Conservation (phyloP, 2,113 vertebrate species). For the Athene cunicularia region DNA sequence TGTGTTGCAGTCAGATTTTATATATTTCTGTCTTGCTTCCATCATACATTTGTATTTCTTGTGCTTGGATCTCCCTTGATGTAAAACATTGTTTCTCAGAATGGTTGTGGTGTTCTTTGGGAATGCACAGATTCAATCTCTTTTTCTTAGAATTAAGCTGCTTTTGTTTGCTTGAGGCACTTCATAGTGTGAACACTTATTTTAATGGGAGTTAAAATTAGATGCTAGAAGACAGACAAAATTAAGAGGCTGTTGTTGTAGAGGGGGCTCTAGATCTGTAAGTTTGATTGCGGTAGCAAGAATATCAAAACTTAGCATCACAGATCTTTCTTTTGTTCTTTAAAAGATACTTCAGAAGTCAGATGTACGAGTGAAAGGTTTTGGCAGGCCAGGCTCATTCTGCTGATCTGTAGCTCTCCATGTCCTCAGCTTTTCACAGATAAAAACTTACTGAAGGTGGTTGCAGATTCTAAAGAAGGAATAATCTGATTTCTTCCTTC, state of each 20-base stretch:
- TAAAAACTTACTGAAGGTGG: fast-evolving
- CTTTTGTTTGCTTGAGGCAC: not conserved
- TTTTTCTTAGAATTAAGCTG: not conserved
- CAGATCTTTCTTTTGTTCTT: too few species aligned
- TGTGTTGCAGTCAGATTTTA: not conserved
- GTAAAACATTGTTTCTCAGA: not conserved
- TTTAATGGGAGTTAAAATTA: not conserved
- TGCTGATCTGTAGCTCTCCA: not conserved
- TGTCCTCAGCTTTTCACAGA: not conserved
- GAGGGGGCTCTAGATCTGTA: not conserved
- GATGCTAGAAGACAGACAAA: not conserved
- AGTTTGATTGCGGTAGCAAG: not conserved
- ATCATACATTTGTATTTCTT: not conserved
- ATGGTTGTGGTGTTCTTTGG: not conserved
- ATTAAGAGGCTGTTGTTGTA: not conserved
- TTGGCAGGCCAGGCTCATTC: not conserved
- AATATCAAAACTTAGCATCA: not conserved
- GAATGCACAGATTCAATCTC: not conserved
- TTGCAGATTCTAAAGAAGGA: not conserved
- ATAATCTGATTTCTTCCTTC: not conserved
- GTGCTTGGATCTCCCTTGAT: too few species aligned
- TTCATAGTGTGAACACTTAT: not conserved
- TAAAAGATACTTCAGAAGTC: not conserved
- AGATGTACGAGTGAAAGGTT: not conserved
- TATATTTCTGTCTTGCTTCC: not conserved